phyloP scores from a whole-genome alignment of 2,888 invertebrate species.

The Cerceris ruficornis region DNA sequence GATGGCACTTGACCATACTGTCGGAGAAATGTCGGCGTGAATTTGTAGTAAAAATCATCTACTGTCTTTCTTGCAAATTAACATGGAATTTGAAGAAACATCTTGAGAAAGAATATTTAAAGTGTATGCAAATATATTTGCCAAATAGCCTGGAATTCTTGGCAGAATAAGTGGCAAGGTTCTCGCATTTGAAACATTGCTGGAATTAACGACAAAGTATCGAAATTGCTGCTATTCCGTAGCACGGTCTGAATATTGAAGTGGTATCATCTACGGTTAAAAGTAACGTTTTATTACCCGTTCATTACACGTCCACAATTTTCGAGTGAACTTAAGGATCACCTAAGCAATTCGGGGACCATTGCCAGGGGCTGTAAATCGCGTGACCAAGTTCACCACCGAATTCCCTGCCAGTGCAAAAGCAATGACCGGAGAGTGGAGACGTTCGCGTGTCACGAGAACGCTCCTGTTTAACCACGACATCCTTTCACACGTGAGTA shows the following conservation, averaged over 20 bases:
- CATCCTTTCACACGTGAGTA: slow-evolving; percentile 71
- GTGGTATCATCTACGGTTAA: no score
- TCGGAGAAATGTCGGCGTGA: neutral
- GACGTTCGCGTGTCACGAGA: slow-evolving; percentile 68
- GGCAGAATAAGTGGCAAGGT: no score
- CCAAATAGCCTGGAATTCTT: no score
- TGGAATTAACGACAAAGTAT: no score
- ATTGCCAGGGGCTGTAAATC: slow-evolving; percentile 66
- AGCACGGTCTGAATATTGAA: no score
- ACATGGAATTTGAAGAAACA: no score
- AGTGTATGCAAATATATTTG: no score
- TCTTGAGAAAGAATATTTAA: no score
- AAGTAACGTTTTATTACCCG: neutral
- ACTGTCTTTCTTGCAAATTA: neutral
- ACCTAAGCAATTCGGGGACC: slow-evolving; percentile 39
- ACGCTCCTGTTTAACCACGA: slow-evolving; percentile 68
- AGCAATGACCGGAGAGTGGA: slow-evolving; percentile 60
- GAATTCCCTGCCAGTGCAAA: slow-evolving; percentile 55
- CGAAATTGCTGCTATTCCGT: no score
- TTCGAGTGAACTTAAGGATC: slow-evolving; percentile 30
- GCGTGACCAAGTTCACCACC: slow-evolving; percentile 63
- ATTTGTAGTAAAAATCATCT: neutral
- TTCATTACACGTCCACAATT: slow-evolving; percentile 4
- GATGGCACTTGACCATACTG: neutral
- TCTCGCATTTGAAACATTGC: no score